Evolutionary conservation across 2,888 invertebrate genomes (phyloP).

Genomic region (Orthonevra nobilis): DNA sequence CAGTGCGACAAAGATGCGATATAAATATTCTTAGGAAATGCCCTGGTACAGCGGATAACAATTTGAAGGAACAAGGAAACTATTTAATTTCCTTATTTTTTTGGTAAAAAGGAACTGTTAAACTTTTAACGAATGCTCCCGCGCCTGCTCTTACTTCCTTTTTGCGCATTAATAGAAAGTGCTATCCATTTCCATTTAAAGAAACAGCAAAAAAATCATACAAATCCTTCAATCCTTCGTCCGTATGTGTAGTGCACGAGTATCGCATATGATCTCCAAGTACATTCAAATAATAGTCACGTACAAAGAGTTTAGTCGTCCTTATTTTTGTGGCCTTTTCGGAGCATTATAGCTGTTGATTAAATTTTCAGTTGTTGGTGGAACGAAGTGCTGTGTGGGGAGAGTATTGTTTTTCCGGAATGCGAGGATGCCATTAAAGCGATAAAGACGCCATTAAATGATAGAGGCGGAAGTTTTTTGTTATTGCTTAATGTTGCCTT

Average conservation of each 20-base stretch:
- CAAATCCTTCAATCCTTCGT: constrained; percentile 3
- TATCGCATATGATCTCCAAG: constrained; percentile 20
- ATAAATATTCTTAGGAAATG: constrained; percentile 63
- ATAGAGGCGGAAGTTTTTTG: constrained; percentile 24
- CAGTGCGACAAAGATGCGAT: constrained; percentile 70
- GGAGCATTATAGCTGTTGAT: constrained; percentile 40
- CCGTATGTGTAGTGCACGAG: no score
- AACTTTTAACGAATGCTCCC: neutral
- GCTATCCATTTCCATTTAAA: no score
- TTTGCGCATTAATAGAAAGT: no score
- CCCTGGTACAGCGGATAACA: constrained; percentile 27
- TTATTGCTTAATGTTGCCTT: constrained; percentile 40
- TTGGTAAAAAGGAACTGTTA: constrained; percentile 46
- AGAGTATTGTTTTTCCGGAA: constrained; percentile 18
- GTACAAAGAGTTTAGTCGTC: constrained; percentile 35
- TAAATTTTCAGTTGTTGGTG: constrained; percentile 36
- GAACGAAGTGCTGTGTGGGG: neutral
- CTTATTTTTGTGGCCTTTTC: constrained; percentile 23
- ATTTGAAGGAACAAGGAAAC: constrained; percentile 65
- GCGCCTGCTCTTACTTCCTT: no score
- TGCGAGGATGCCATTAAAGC: constrained; percentile 21
- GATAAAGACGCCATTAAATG: constrained; percentile 33
- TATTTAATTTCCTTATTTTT: constrained; percentile 67
- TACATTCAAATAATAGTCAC: constrained; percentile 53
- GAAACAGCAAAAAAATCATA: neutral